A percentile compares a stretch with the other conserved stretches of the same genome.
These are phyloP conservation scores for Homarus americanus DNA, from an alignment of 1,140 invertebrate genomes.

Conservation along the genomic window DNA sequence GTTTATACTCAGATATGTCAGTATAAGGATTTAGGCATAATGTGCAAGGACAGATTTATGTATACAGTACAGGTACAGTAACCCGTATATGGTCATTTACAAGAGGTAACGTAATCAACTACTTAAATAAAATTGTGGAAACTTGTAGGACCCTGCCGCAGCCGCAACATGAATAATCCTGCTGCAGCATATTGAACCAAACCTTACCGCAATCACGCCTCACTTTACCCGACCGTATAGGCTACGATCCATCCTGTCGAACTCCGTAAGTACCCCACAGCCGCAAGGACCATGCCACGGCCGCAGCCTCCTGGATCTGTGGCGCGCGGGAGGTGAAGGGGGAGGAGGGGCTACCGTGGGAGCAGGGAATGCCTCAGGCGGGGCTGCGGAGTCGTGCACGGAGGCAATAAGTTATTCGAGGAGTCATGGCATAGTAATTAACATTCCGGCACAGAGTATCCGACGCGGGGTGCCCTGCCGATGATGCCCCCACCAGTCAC, in stretches of 20 bases:
- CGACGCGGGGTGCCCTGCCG: constrained; percentile 27
- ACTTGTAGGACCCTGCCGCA: neutral
- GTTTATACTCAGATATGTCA: too few relatives aligned
- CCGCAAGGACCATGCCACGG: neutral
- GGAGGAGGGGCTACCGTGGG: constrained; percentile 43
- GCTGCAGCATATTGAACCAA: neutral
- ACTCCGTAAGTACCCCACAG: too few relatives aligned
- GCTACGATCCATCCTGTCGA: too few relatives aligned
- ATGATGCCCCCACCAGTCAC: constrained; percentile 9
- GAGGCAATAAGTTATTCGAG: constrained; percentile 59
- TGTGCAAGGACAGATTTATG: too few relatives aligned
- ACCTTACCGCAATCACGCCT: neutral
- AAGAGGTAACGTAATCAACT: too few relatives aligned
- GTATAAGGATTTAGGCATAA: too few relatives aligned
- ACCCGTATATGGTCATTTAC: too few relatives aligned
- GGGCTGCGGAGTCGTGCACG: constrained; percentile 42
- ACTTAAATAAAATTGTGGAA: too few relatives aligned
- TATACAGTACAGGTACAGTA: too few relatives aligned
- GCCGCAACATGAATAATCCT: neutral
- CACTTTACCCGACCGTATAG: too few relatives aligned
- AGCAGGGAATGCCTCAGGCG: constrained; percentile 19
- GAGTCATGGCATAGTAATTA: constrained; percentile 65
- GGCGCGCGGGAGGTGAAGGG: neutral
- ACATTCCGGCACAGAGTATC: constrained; percentile 61
- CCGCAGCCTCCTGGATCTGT: neutral